Evolutionary conservation across 2,113 vertebrate genomes (phyloP).

Genomic region (Monopterus albus): DNA sequence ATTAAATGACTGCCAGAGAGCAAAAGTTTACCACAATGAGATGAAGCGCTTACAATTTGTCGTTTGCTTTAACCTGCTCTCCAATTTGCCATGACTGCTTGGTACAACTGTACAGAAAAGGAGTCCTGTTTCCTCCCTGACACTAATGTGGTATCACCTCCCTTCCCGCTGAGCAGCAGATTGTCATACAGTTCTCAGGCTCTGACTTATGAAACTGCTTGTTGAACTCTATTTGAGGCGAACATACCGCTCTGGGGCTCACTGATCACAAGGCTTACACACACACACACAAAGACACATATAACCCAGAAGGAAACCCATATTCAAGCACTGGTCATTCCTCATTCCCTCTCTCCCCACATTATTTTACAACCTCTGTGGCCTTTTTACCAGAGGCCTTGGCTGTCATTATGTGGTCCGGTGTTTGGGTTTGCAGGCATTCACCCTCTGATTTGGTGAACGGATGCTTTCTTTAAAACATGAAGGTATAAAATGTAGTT

Average conservation of each 20-base stretch:
- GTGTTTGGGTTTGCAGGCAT: slow-evolving; percentile 73
- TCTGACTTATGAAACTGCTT: slow-evolving; percentile 51
- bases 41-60: slow-evolving; percentile 35
- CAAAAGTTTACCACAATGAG: slow-evolving; percentile 21
- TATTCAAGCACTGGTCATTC: slow-evolving; percentile 73
- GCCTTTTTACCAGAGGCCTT: slow-evolving; percentile 67
- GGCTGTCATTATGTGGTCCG: slow-evolving; percentile 81
- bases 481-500: slow-evolving; percentile 64
- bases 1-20: slow-evolving; percentile 29
- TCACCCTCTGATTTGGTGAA: slow-evolving; percentile 75
- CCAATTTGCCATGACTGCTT: slow-evolving; percentile 44
- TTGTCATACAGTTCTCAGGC: slow-evolving; percentile 58
- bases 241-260: slow-evolving; percentile 41
- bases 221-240: slow-evolving; percentile 65
- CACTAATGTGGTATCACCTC: slow-evolving; percentile 41
- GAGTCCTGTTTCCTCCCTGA: slow-evolving; percentile 26
- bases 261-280: slow-evolving; percentile 66
- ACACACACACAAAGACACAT: slow-evolving; percentile 64
- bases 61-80: slow-evolving; percentile 38
- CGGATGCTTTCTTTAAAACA: slow-evolving; percentile 60
- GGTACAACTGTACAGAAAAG: slow-evolving; percentile 36
- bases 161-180: slow-evolving; percentile 27
- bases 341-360: slow-evolving; percentile 32
- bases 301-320: slow-evolving; percentile 66
- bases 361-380: slow-evolving; percentile 72